Evolutionary conservation across 2,797 vertebrate species (phyloP), one percentile per base, ranked within the genome.

Genomic region (Natrix natrix): DNA sequence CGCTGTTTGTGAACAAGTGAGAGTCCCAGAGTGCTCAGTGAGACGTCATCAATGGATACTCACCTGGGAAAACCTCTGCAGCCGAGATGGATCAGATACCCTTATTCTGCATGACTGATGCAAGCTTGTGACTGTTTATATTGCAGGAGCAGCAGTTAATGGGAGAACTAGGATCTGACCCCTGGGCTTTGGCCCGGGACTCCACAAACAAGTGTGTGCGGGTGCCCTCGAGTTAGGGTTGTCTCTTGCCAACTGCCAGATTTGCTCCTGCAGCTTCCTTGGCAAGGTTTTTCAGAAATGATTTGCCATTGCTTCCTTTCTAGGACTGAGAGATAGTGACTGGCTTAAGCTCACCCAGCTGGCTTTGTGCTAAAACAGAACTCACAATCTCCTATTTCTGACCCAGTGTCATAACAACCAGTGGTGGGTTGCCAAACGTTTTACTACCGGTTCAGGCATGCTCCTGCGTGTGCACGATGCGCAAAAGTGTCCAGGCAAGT

Each of bases 1-100:
- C 37, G 4, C 56, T 90, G 94, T 89, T 94, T 96, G 93, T 57
- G 93, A 28, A 87, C 90, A 3, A 86, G 94, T 37, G 74, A 59
- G 66, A 60, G 59, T 93, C 89, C 92, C 54, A 24, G 59, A 52
- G 55, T 66, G n/a, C 43, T 56, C 60, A 24, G 8, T 6, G 43
- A 37, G 87, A 86, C n/a, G 86, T 54, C 86, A 37, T 12, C 60
- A 59, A 91, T 69, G 28, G 78, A 93, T 74, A 12, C 1, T n/a
- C 86, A 56, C 89, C 91, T 60, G 78, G 91, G 92, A 7, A 26
- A 10, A n/a, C 26, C 55, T 57, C 55, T 32, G n/a, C 74, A 83
- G 37, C 74, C 43, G 24, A 24, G 37, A 48, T 83, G 74, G 37
- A 83, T 83, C 74, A 83, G 37, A 48, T 6, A 83, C 20, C 11